These are phyloP conservation scores for Frankliniella intonsa DNA, from an alignment of 2,888 invertebrate species.

Conservation along the genomic window DNA sequence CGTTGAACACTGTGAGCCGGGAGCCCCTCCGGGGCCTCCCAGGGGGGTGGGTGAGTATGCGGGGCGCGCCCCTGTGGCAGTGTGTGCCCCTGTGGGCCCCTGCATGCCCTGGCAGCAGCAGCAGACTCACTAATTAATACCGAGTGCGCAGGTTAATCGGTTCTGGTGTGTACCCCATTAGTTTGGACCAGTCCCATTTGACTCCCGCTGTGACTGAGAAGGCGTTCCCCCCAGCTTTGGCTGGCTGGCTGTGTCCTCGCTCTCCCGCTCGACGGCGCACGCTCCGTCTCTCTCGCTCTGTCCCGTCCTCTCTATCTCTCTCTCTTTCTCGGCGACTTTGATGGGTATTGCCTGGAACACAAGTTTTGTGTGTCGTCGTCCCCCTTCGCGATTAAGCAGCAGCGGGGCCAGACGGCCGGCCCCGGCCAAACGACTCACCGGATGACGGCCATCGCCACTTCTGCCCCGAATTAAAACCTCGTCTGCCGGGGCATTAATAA, in stretches of 20 bases:
- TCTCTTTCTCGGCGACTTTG: neutral
- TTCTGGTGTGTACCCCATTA: conserved; percentile 19
- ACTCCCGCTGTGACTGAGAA: conserved; percentile 10
- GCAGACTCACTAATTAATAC: conserved; percentile 21
- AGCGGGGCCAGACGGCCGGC: neutral
- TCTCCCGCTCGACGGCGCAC: neutral
- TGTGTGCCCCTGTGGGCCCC: neutral
- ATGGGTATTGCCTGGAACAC: conserved; percentile 12
- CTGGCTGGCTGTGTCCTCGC: neutral
- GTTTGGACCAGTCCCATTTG: conserved; percentile 22
- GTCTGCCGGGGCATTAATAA: conserved; percentile 1
- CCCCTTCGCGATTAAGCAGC: neutral
- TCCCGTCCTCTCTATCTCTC: neutral
- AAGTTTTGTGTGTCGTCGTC: neutral
- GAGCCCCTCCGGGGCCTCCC: too few relatives aligned
- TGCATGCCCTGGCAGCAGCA: too few relatives aligned
- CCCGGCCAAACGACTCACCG: neutral
- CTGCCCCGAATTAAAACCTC: neutral
- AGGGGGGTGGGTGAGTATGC: too few relatives aligned
- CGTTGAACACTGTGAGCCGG: too few relatives aligned
- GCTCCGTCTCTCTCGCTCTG: neutral
- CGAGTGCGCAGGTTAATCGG: conserved; percentile 25
- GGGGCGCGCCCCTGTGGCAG: neutral
- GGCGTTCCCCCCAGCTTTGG: neutral
- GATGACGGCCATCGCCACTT: neutral